Conservation (phyloP, 2,113 vertebrate genomes). For the Ptilonorhynchus violaceus region DNA sequence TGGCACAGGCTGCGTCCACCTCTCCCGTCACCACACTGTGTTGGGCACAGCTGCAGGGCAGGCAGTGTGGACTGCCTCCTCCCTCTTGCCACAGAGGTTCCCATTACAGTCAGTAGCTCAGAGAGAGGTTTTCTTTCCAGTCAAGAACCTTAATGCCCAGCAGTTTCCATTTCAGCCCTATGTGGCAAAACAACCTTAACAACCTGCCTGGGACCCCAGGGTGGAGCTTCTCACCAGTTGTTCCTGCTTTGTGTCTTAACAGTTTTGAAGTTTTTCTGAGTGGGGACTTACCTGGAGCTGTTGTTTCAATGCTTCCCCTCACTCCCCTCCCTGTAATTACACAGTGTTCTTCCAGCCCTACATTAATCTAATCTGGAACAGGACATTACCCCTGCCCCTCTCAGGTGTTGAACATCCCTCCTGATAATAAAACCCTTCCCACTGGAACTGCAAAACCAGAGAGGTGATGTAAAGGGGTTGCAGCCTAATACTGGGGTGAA, state of each 20-base stretch:
- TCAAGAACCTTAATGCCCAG: fast-evolving
- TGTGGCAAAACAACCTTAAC: not conserved
- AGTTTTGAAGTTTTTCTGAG: not conserved
- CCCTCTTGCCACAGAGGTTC: not conserved
- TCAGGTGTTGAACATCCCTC: not conserved
- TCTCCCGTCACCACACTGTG: fast-evolving
- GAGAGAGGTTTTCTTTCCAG: not conserved
- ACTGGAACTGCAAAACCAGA: not conserved
- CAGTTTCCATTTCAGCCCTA: not conserved
- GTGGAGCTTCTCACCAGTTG: not conserved
- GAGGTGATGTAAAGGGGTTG: not conserved
- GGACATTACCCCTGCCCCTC: not conserved
- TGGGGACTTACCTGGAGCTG: not conserved
- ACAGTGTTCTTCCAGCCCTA: not conserved
- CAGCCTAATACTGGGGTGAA: not conserved
- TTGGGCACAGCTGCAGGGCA: not conserved
- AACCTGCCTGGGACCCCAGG: not conserved
- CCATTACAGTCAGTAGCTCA: not conserved
- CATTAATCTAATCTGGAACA: not conserved
- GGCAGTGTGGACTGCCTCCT: not conserved
- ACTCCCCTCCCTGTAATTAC: not conserved
- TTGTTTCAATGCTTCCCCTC: not conserved
- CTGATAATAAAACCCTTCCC: not conserved
- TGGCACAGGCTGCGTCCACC: not conserved
- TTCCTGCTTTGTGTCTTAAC: not conserved